A percentile compares a stretch with the other conserved stretches of the same genome.
phyloP scores from a whole-genome alignment of 2,888 invertebrate species.

The Dolichopus griseipennis region DNA sequence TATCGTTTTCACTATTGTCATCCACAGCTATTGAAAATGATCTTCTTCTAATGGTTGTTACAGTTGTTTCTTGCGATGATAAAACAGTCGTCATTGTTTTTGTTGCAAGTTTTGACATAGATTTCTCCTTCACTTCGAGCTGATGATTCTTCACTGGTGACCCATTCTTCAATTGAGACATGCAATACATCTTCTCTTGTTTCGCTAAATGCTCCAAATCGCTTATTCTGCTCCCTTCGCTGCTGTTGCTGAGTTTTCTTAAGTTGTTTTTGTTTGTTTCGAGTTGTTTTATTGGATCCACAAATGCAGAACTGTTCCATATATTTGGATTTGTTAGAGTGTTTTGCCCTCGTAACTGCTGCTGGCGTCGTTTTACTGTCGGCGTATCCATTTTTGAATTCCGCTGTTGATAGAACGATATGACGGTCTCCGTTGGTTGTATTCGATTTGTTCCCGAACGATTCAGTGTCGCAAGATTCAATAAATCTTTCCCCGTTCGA shows the following conservation, averaged over 20 bases:
- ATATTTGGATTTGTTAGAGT: slow-evolving; percentile 47
- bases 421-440: slow-evolving; percentile 44
- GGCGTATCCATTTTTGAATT: slow-evolving; percentile 46
- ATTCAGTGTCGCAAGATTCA: slow-evolving; percentile 34
- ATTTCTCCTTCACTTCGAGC: not conserved
- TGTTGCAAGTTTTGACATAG: slow-evolving; percentile 22
- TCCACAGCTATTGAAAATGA: slow-evolving; percentile 17
- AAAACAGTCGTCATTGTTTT: slow-evolving; percentile 32
- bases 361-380: slow-evolving; percentile 38
- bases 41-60: slow-evolving; percentile 15
- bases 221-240: slow-evolving; percentile 45
- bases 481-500: slow-evolving; percentile 44
- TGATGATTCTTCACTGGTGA: slow-evolving; percentile 37
- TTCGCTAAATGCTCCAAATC: slow-evolving; percentile 59
- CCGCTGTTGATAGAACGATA: slow-evolving; percentile 45
- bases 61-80: slow-evolving; percentile 16
- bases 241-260: slow-evolving; percentile 38
- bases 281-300: slow-evolving; percentile 44
- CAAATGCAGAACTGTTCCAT: slow-evolving; percentile 63
- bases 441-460: slow-evolving; percentile 37
- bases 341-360: slow-evolving; percentile 32
- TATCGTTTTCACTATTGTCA: slow-evolving; percentile 30
- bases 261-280: slow-evolving; percentile 33
- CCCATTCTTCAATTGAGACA: slow-evolving; percentile 46
- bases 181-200: slow-evolving; percentile 45